Conservation (phyloP, 2,797 vertebrate species). For the Macroramphosus scolopax region DNA sequence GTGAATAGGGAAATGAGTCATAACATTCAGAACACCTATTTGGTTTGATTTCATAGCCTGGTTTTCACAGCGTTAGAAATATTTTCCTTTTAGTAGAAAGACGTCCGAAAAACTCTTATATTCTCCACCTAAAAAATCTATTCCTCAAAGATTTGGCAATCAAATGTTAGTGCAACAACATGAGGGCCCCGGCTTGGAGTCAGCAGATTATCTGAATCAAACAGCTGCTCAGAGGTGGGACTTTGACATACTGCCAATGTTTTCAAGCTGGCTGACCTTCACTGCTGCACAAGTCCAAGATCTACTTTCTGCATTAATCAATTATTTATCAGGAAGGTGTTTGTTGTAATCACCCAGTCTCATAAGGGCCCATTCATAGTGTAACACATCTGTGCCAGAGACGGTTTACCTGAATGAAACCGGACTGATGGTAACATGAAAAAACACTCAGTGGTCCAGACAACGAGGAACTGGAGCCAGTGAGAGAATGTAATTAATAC, state of each 20-base stretch:
- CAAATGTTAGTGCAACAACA: slow-evolving; percentile 2
- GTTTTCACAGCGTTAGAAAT: too few species aligned
- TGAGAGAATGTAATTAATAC: slow-evolving; percentile 9
- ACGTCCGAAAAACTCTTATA: too few species aligned
- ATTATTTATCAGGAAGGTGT: slow-evolving; percentile 45
- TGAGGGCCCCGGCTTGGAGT: neutral
- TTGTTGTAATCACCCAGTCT: slow-evolving; percentile 18
- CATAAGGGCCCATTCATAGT: slow-evolving; percentile 24
- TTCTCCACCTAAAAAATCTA: neutral
- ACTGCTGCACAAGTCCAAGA: slow-evolving; percentile 25
- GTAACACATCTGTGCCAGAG: slow-evolving; percentile 18
- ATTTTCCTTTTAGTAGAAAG: too few species aligned
- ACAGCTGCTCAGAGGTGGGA: slow-evolving; percentile 26
- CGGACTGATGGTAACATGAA: neutral
- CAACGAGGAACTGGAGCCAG: neutral
- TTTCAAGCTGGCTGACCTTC: slow-evolving; percentile 46
- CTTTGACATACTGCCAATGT: slow-evolving; percentile 7
- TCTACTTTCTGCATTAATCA: slow-evolving; percentile 44
- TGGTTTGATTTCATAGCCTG: too few species aligned
- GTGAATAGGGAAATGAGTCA: too few species aligned
- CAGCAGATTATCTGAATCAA: slow-evolving; percentile 27
- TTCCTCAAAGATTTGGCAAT: slow-evolving; percentile 9
- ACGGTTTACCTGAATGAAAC: slow-evolving; percentile 23
- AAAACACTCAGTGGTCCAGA: slow-evolving; percentile 20
- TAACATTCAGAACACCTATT: too few species aligned